Evolutionary conservation across 2,113 vertebrate genomes (phyloP), one percentile per base, ranked within the genome.

Genomic region (Triplophysa siluroides): DNA sequence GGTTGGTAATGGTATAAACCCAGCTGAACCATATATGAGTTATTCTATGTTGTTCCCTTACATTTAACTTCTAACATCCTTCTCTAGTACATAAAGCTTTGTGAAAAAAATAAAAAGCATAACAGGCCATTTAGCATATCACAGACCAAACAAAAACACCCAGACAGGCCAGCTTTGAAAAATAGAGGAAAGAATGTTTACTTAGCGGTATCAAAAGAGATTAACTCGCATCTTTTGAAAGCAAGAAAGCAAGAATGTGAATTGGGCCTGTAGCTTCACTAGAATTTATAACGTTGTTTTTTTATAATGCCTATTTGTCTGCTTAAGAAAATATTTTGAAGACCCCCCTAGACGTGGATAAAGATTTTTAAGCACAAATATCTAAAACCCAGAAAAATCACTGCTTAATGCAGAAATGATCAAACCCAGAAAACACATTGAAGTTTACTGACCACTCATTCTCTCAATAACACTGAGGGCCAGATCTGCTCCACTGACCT

Each of bases 91-190:
- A 75, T 61, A 66, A 61, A 71, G 66, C 62, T 82, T 76, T 72
- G 43, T 69, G 26, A 14, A 52, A 68, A 50, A 4, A 26, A 38
- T 24, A 38, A 50, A 68, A 81, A 62, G 83, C 74, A 62, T 70
- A 79, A 81, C 70, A 71, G 65, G 71, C 60, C 50, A 66, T 84
- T 82, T 50, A 82, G 77, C 65, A 82, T 76, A n/a, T 38, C 66
- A 74, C 71, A 82, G 83, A 82, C 80, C 80, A 85, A 85, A 85
- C 77, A 85, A 79, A 85, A 85, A 85, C 77, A 79, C 71, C 11
- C 61, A 82, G 80, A 84, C 83, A 79, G 83, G 72, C 65, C 29
- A 85, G 66, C 83, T 72, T 82, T 68, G 45, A 61, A 85, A 72
- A 82, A 80, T 66, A 74, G 61, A 45, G 45, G 61, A 79, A 85